Conservation (phyloP, 2,888 invertebrate genomes). For the Plebejus anna region DNA sequence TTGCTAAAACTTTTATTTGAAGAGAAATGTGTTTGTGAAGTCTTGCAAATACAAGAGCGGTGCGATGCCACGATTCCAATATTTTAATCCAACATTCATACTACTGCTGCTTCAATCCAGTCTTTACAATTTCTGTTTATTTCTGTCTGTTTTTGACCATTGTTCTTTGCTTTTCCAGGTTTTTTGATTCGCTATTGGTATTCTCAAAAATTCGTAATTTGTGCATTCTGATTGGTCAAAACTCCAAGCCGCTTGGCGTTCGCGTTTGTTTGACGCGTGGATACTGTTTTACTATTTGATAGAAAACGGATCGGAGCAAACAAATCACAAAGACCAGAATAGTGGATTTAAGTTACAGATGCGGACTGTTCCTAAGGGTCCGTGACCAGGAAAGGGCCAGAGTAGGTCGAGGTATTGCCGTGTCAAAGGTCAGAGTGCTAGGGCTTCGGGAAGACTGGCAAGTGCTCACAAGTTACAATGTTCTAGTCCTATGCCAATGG, state of each 20-base stretch:
- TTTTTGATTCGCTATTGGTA: background rate
- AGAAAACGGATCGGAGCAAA: too few relatives aligned
- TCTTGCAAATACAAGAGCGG: background rate
- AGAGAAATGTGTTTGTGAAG: background rate
- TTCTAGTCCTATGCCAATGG: background rate
- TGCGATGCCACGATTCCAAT: background rate
- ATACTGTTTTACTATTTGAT: too few relatives aligned
- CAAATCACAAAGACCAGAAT: background rate
- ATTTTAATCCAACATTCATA: background rate
- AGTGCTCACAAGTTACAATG: background rate
- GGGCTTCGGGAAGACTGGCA: background rate
- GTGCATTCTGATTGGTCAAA: background rate
- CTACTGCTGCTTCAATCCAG: background rate
- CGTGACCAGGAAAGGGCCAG: background rate
- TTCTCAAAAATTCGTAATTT: background rate
- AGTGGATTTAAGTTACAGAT: background rate
- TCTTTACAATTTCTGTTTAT: background rate
- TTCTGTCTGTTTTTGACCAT: background rate
- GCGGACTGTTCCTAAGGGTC: background rate
- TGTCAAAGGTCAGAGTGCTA: conserved; percentile 15
- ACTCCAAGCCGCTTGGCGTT: background rate
- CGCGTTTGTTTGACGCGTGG: too few relatives aligned
- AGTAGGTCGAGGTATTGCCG: background rate
- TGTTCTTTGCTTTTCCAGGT: too few relatives aligned
- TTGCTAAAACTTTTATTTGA: conserved; percentile 6